Evolutionary conservation across 2,797 vertebrate species (phyloP), one percentile per base, ranked within the genome.

Genomic region (Gadopsis marmoratus): DNA sequence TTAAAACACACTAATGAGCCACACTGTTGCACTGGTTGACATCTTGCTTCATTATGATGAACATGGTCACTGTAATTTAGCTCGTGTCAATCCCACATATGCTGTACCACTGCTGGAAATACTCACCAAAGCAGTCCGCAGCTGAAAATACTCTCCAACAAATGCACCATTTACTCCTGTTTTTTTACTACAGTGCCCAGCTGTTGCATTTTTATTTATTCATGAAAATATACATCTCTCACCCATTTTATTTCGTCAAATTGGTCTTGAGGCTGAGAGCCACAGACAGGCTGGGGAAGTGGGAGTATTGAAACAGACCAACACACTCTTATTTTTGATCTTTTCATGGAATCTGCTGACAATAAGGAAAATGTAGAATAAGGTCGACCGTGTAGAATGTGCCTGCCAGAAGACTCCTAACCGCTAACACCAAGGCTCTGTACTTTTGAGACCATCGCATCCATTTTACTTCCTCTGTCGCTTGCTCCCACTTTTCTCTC

Each of bases 211-310:
- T 14, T 13, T 31, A 13, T 29, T 55, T 55, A 29, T 39, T 9
- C 9, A 23, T 60, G 3, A 17, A 39, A 50, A 35, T 26, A 17
- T 23, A 26, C 21, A 26, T 54, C 6, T 31, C 5, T 54, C 45
- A 31, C 9, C 2, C 2, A 10, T 29, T 23, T 41, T 77, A 4
- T 31, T 63, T 76, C 33, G 33, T 78, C 19, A 26, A 26, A 14
- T 43, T 56, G 31, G 67, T 21, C 17, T 63, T 29, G 3, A n/a
- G 33, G 35, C 16, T 48, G 39, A 37, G 21, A 26, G 19, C 41
- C n/a, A 48, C 64, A 33, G 50, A 65, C 56, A 29, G 17, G 14
- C 12, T 50, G 58, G 19, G 83, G 85, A 87, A 87, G 82, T 88
- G 79, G 69, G 59, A 50, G 62, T 81, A 66, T 65, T 17, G 41